Evolutionary conservation across 2,797 vertebrate species (phyloP).

Genomic region (Synaphobranchus kaupii): DNA sequence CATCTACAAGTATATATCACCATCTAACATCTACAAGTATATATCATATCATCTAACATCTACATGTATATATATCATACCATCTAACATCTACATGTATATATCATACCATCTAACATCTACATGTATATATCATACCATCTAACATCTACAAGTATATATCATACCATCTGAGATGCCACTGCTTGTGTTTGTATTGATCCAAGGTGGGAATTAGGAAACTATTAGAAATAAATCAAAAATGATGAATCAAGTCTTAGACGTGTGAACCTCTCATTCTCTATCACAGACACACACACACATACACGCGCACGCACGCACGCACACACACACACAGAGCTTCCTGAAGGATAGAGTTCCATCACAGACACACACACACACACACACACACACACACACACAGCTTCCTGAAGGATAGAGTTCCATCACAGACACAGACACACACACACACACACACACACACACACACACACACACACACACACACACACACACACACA

Average conservation of each 20-base stretch:
- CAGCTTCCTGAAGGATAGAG: not conserved
- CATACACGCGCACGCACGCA: not conserved
- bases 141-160: too few relatives aligned
- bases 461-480: too few relatives aligned
- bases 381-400: not conserved
- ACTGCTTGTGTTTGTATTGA: not conserved
- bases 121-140: too few relatives aligned
- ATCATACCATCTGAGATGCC: not conserved
- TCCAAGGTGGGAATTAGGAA: not conserved
- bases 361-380: not conserved
- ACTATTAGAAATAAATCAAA: not conserved
- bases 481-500: too few relatives aligned
- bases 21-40: too few relatives aligned
- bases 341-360: not conserved
- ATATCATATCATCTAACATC: too few relatives aligned
- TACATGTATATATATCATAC: too few relatives aligned
- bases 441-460: not conserved
- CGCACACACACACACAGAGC: too few relatives aligned
- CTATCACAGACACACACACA: not conserved
- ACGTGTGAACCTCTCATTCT: not conserved
- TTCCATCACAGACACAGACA: not conserved
- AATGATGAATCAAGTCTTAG: not conserved
- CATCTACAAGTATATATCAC: too few relatives aligned
- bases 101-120: too few relatives aligned
- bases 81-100: too few relatives aligned